Base-by-base conservation (phyloP, 2,113 vertebrate genomes). In the Notiomystis cincta region DNA sequence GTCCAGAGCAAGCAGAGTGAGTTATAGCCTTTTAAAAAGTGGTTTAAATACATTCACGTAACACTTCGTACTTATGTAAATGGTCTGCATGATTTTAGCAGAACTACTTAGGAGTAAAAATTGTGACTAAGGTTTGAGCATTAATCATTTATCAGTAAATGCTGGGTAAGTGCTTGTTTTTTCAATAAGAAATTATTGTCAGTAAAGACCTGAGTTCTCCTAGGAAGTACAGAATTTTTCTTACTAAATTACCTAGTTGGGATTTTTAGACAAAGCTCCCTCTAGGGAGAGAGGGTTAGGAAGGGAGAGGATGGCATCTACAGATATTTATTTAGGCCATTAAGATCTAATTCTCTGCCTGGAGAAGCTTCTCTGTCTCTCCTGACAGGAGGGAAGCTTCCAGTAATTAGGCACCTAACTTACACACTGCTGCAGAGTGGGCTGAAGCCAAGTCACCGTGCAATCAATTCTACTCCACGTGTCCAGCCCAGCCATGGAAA, bases 321-420 rank as follows among this genome's bases (percentile, higher is more conserved):
- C 33, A 78, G 79, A 90, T 96, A 95, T 89, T 95, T 95, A 93
- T 97, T 96, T 92, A 78, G 64, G 51, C 50, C 33, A 96, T 96
- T 97, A 96, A 70, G 38, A 58, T 70, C 82, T 95, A 95, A 95
- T 89, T 77, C 82, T 78, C 89, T 90, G 51, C 82, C 54, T 70
- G 51, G 47, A 90, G 89, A 95, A 95, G 30, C 89, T 86, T 95
- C 51, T 95, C 88, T 90, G 54, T 92, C 67, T 95, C 71, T 92
- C 58, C 50, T 70, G 76, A 77, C 76, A 89, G 71, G 33, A 96
- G 31, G 51, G 24, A 94, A 94, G 23, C 82, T 92, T 90, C 54
- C 79, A 95, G 92, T 92, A 95, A 96, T 95, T 96, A 96, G 67
- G 54, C 35, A 81, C 24, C 95, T 93, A 95, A 92, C 75, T 90